Conservation (phyloP, 2,113 vertebrate species). For the Grallaria varia region DNA sequence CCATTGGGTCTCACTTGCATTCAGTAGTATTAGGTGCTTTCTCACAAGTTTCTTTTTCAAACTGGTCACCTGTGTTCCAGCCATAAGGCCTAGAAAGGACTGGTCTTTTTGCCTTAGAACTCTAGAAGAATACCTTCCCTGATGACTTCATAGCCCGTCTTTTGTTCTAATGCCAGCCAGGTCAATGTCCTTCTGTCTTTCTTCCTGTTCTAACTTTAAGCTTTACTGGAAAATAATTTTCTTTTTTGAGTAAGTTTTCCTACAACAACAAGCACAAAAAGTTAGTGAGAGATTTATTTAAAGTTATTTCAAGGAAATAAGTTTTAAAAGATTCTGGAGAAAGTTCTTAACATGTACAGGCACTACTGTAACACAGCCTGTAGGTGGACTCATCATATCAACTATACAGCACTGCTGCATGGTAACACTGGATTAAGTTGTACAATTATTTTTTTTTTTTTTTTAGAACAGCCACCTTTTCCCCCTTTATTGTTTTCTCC, state of each 20-base stretch:
- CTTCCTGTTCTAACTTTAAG: not conserved
- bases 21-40: not conserved
- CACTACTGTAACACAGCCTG: constrained; percentile 40
- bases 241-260: not conserved
- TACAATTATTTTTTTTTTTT: not conserved
- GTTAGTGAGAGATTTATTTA: not conserved
- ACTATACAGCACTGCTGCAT: not conserved
- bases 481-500: constrained; percentile 28
- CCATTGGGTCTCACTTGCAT: not conserved
- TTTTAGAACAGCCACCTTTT: not conserved
- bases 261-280: not conserved
- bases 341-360: not conserved
- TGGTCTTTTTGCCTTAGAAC: not conserved
- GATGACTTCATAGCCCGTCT: not conserved
- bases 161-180: not conserved
- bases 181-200: not conserved
- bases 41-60: not conserved
- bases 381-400: constrained; percentile 62
- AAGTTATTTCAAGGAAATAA: not conserved
- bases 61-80: not conserved
- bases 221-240: not conserved
- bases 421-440: not conserved
- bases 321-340: not conserved
- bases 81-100: not conserved
- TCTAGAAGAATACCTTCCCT: not conserved